A percentile compares a stretch with the other conserved stretches of the same genome.
Conservation (phyloP, 2,888 invertebrate genomes). For the Caenorhabditis sp. region DNA sequence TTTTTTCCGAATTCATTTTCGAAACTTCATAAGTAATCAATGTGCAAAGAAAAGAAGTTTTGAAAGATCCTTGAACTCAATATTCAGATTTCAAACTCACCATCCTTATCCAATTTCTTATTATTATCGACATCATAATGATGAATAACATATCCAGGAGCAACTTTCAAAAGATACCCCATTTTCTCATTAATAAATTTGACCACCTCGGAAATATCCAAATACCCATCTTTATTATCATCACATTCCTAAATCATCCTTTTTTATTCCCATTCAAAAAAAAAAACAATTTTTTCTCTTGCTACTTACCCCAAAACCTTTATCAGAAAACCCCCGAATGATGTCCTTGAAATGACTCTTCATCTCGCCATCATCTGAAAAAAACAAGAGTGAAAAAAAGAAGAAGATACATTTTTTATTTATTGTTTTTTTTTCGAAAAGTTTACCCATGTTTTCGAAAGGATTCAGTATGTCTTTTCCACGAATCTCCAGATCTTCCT, state of each 20-base stretch:
- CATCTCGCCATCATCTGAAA: constrained; percentile 19
- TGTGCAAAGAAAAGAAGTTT: too few species aligned
- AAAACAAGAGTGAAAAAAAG: background rate
- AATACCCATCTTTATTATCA: constrained; percentile 10
- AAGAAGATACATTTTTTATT: background rate
- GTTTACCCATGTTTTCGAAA: background rate
- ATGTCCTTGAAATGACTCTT: constrained; percentile 34
- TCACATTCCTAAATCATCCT: constrained; percentile 17
- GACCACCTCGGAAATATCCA: constrained; percentile 22
- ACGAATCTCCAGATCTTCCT: background rate
- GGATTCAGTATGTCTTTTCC: background rate
- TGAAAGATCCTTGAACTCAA: too few species aligned
- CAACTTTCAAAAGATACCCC: constrained; percentile 17
- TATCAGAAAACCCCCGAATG: constrained; percentile 42
- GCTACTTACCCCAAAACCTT: constrained; percentile 22
- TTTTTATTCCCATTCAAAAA: background rate
- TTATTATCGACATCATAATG: constrained; percentile 27
- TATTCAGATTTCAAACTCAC: too few species aligned
- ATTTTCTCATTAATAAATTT: constrained; percentile 28
- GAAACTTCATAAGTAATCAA: too few species aligned
- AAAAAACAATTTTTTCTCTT: background rate
- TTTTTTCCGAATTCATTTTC: too few species aligned
- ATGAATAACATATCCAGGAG: constrained; percentile 12
- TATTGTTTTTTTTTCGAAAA: background rate
- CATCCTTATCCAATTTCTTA: constrained; percentile 29